Evolutionary conservation across 2,888 invertebrate species (phyloP), one percentile per base, ranked within the genome.

Genomic region (Mythimna ferrago): DNA sequence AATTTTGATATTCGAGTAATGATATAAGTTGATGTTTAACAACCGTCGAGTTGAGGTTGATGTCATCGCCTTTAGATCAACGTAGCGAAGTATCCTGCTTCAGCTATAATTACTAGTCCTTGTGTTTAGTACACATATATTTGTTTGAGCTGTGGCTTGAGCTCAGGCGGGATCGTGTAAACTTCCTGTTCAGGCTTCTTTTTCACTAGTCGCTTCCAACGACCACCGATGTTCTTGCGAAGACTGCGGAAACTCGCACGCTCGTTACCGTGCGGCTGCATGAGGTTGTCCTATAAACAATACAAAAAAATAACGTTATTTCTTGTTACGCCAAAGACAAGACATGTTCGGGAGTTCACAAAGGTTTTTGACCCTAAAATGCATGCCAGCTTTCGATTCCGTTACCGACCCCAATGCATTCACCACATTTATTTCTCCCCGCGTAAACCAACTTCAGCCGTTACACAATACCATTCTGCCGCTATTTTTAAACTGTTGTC

Each of bases 91-190:
- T 89, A 88, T 93, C 93, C 94, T 92, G 94, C 94, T 95, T 94
- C 94, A 90, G 89, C 91, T 93, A 91, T 91, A 85, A 89, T 88
- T 85, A 82, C 88, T 88, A 89, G 84, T 84, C 82, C 79, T 75
- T 86, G 84, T 84, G 81, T 87, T 97, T 97, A 98, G 96, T 98
- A 98, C 93, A 98, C 98, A 95, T 98, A 98, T 92, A 98, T 98
- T 93, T 98, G 98, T 96, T 98, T 98, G 87, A 98, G 97, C 96
- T 98, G 98, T 87, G 98, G 98, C 94, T 98, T 98, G 90, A 98
- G 97, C 96, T 98, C 98, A 75, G 98, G 98, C 88, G 98, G 98
- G 96, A 98, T 98, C 94, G 98, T 97, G 96, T 98, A 98, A 84
- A 97, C 97, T 92, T 98, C 98, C 93, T 98, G 97, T 91, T 97